phyloP scores from a whole-genome alignment of 2,797 vertebrate species.

The Eospalax fontanierii region DNA sequence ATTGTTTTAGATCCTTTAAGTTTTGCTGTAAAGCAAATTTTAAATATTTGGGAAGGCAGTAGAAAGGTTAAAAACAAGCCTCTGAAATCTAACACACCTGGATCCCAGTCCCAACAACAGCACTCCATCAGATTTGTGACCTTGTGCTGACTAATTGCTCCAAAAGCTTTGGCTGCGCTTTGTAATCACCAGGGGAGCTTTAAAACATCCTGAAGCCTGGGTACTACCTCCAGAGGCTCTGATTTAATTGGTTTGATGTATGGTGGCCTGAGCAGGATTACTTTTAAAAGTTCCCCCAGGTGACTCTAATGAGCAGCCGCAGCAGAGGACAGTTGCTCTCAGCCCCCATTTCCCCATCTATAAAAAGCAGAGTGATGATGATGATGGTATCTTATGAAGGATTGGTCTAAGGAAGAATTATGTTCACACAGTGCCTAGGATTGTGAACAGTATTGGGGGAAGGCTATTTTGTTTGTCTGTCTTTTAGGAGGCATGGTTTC shows the following conservation, averaged over 20 bases:
- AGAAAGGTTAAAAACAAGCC: background rate
- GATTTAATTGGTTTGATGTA: constrained; percentile 21
- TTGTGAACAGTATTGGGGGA: background rate
- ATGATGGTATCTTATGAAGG: background rate
- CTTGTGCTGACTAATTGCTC: background rate
- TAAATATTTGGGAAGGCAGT: background rate
- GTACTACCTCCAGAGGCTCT: background rate
- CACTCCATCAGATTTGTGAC: background rate
- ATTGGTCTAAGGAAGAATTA: background rate
- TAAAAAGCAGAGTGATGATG: background rate
- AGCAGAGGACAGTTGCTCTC: background rate
- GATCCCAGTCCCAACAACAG: background rate
- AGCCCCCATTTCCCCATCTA: background rate
- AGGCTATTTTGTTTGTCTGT: background rate
- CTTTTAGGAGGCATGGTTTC: no score
- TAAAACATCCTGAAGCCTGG: background rate
- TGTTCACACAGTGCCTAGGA: background rate
- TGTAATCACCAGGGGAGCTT: background rate
- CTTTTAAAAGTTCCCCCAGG: background rate
- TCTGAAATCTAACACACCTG: background rate
- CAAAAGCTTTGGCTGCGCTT: background rate
- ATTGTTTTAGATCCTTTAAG: background rate
- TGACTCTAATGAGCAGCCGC: background rate
- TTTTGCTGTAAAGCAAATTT: constrained; percentile 13
- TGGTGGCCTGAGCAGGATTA: background rate